Evolutionary conservation across 2,113 vertebrate species (phyloP).

Genomic region (Thermophis baileyi): DNA sequence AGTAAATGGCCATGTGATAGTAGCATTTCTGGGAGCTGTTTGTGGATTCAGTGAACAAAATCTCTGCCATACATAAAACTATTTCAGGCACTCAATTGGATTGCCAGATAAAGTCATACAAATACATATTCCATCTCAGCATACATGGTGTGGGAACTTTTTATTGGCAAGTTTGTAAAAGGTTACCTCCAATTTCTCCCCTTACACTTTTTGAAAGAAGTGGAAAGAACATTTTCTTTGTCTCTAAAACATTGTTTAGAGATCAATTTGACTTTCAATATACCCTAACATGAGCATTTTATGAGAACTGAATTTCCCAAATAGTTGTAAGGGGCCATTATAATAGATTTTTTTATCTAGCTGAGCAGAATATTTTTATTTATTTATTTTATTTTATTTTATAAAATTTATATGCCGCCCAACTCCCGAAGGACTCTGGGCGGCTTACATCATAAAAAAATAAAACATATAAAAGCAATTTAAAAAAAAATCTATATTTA

Average conservation of each 20-base stretch:
- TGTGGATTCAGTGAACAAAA: neutral
- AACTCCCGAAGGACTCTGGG: no score
- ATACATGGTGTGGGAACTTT: neutral
- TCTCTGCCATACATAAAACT: neutral
- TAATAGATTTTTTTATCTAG: neutral
- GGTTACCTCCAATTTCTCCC: neutral
- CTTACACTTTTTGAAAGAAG: neutral
- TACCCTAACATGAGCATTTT: neutral
- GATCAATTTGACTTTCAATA: neutral
- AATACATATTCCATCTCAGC: neutral
- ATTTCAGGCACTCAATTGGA: neutral
- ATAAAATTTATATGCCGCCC: no score
- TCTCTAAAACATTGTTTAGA: neutral
- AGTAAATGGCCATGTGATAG: neutral
- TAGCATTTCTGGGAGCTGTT: neutral
- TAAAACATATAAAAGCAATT: no score
- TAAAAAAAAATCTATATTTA: no score
- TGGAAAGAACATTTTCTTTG: neutral
- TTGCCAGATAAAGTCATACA: neutral
- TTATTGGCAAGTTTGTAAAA: neutral
- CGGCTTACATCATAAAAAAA: no score
- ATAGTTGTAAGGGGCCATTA: neutral
- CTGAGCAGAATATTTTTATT: slow-evolving; percentile 1
- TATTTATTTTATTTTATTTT: no score
- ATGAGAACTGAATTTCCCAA: neutral